phyloP scores from a whole-genome alignment of 2,113 vertebrate species.

The Cranoglanis bouderius region DNA sequence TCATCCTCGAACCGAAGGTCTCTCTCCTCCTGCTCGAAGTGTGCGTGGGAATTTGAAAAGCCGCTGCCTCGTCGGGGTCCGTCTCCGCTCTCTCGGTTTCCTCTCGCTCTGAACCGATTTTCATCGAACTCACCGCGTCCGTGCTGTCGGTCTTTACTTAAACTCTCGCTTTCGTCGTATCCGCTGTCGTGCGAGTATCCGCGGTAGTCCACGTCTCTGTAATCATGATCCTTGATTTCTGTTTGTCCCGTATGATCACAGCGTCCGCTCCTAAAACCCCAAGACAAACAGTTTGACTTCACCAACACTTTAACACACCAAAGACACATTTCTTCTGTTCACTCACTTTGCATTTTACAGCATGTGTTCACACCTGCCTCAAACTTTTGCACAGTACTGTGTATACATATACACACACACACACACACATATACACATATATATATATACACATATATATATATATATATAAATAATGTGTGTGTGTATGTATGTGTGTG shows the following conservation, averaged over 20 bases:
- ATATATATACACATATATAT: no score
- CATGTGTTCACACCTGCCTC: no score
- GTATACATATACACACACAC: no score
- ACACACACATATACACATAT: no score
- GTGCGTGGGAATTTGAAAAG: conserved; percentile 38
- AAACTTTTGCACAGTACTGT: no score
- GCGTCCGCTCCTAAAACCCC: conserved; percentile 75
- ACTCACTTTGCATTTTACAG: no score
- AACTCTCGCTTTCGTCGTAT: background rate
- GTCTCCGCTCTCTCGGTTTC: conserved; percentile 1
- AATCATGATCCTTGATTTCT: conserved; percentile 78
- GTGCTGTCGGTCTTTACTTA: conserved; percentile 51
- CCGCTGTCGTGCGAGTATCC: conserved; percentile 69
- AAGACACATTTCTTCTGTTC: no score
- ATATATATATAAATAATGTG: no score
- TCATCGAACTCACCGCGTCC: conserved; percentile 62
- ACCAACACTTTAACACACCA: background rate
- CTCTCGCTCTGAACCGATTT: conserved; percentile 48
- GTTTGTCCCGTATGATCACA: conserved; percentile 83
- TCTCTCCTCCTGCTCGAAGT: conserved; percentile 59
- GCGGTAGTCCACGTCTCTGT: conserved; percentile 85
- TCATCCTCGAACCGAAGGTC: conserved; percentile 46
- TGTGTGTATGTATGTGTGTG: no score
- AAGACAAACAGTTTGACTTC: background rate
- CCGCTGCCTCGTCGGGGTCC: conserved; percentile 47